Evolutionary conservation across 2,797 vertebrate genomes (phyloP).

Genomic region (Ciconia nigra): DNA sequence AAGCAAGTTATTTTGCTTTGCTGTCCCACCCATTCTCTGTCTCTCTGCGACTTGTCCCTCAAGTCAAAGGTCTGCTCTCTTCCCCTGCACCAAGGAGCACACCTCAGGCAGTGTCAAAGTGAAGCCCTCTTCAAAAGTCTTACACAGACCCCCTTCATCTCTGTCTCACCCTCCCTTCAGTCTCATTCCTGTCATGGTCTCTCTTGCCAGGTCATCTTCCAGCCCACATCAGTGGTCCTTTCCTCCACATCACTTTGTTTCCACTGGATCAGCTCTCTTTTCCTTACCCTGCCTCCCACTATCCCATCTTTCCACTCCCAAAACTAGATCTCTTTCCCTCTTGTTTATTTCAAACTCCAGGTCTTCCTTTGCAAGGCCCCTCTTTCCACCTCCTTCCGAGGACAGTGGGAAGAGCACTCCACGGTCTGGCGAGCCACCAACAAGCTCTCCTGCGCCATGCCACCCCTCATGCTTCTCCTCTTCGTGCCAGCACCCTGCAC

Average conservation of each 20-base stretch:
- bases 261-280: neutral
- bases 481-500: neutral
- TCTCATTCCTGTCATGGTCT: neutral
- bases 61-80: neutral
- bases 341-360: neutral
- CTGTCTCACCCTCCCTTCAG: neutral
- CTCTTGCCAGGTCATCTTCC: neutral
- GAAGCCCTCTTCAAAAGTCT: neutral
- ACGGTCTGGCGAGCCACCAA: neutral
- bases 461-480: fast-evolving
- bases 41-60: neutral
- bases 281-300: neutral
- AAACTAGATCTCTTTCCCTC: neutral
- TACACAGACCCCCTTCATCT: neutral
- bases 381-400: neutral
- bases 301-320: neutral
- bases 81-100: neutral
- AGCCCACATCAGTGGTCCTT: neutral
- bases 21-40: neutral
- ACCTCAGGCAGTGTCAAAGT: neutral
- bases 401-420: neutral
- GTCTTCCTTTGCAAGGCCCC: neutral
- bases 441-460: neutral
- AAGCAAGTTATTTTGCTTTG: neutral
- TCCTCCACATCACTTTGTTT: neutral